Percentiles rank a stretch among this genome's conserved stretches.
Evolutionary conservation across 2,888 invertebrate species (phyloP).

Genomic region (Dicranocentrus wangi): DNA sequence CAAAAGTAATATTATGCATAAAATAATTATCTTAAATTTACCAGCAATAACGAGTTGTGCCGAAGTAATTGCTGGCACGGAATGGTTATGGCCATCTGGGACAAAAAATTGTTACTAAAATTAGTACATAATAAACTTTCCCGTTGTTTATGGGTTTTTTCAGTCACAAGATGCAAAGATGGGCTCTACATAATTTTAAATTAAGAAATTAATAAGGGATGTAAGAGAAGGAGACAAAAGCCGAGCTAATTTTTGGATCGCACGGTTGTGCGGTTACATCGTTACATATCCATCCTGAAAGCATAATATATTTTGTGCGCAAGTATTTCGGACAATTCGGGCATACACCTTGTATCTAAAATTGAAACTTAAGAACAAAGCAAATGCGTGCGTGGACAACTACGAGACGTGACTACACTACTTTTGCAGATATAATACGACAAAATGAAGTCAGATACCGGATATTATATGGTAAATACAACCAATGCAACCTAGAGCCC

Average conservation of each 20-base stretch:
- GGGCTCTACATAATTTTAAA: not conserved
- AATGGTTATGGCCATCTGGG: not conserved
- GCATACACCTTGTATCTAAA: too few species aligned
- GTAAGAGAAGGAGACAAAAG: conserved; percentile 4
- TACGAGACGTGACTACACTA: too few species aligned
- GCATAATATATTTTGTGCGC: too few species aligned
- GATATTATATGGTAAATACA: too few species aligned
- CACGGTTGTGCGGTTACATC: not conserved
- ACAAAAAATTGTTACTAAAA: conserved; percentile 4
- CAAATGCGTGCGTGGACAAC: too few species aligned
- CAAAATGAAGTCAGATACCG: too few species aligned
- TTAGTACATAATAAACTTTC: conserved; percentile 19
- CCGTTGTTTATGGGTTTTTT: conserved; percentile 10
- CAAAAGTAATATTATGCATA: not conserved
- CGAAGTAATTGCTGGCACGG: conserved; percentile 8
- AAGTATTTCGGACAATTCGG: too few species aligned
- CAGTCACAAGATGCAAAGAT: not conserved
- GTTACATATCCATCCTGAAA: not conserved
- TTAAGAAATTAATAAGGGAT: conserved; percentile 30
- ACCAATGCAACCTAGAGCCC: too few species aligned
- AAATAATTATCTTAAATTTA: not conserved
- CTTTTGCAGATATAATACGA: too few species aligned
- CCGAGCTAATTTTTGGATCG: not conserved
- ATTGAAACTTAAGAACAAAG: too few species aligned
- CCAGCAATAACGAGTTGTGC: too few species aligned